Evolutionary conservation across 2,888 invertebrate species (phyloP).

Genomic region (Leucoma salicis): DNA sequence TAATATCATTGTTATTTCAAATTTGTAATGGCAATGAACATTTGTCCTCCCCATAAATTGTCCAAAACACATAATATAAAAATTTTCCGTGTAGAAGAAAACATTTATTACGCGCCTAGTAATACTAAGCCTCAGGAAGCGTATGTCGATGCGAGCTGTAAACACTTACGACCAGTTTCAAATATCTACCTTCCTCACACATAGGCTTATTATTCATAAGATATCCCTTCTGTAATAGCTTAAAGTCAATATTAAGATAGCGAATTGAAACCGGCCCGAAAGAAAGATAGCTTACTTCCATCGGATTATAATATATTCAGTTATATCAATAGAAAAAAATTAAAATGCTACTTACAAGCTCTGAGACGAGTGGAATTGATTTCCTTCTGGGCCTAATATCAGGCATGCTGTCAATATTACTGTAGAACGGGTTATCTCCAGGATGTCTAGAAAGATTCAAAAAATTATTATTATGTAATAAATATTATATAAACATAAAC

Average conservation of each 20-base stretch:
- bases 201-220: constrained; percentile 27
- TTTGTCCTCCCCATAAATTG: constrained; percentile 51
- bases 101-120: constrained; percentile 82
- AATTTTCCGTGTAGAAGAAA: constrained; percentile 68
- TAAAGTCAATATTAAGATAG: constrained; percentile 42
- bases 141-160: constrained; percentile 75
- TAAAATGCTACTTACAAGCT: constrained; percentile 92
- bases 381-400: constrained; percentile 98
- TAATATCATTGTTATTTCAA: too few species aligned
- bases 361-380: constrained; percentile 98
- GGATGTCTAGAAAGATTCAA: constrained; percentile 85
- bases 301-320: constrained; percentile 45
- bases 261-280: constrained; percentile 66
- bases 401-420: constrained; percentile 99
- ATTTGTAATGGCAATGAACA: background rate
- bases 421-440: constrained; percentile 99
- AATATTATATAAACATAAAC: too few species aligned
- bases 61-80: constrained; percentile 54
- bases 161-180: constrained; percentile 76
- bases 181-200: constrained; percentile 57
- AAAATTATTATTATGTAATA: too few species aligned
- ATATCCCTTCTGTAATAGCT: constrained; percentile 25
- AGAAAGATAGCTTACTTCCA: constrained; percentile 60
- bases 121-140: constrained; percentile 79
- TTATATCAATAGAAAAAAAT: constrained; percentile 21